Percentiles rank a stretch among this genome's conserved stretches.
phyloP scores from a whole-genome alignment of 37 sponge, comb jelly and placozoan species.

The Chondrilla cf. caribensis region DNA sequence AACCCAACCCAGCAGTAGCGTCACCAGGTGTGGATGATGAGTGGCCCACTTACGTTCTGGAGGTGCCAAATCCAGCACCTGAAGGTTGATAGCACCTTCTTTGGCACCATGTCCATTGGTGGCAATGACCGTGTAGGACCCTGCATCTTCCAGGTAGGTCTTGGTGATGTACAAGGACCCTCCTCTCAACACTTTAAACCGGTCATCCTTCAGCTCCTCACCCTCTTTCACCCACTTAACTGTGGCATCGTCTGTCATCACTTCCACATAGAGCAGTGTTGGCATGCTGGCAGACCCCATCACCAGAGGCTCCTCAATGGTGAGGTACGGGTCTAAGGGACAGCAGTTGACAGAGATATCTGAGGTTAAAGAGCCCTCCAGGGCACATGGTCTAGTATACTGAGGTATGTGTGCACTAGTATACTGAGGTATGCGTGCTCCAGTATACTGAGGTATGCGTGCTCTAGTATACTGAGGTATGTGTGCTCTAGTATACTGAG shows the following conservation, averaged over 20 bases:
- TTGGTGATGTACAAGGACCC: constrained; percentile 15
- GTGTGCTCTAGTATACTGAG: too few species aligned
- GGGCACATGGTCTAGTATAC: neutral
- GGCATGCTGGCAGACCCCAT: constrained; percentile 52
- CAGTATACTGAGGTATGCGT: too few species aligned
- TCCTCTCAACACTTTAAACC: constrained; percentile 10
- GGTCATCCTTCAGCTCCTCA: neutral
- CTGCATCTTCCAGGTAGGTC: constrained; percentile 52
- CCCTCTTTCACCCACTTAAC: constrained; percentile 44
- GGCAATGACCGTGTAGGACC: constrained; percentile 51
- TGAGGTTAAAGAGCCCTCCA: too few species aligned
- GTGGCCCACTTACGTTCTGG: constrained; percentile 57
- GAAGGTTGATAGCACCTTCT: constrained; percentile 32
- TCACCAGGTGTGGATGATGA: neutral
- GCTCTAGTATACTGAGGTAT: too few species aligned
- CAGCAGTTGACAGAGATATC: neutral
- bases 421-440: too few species aligned
- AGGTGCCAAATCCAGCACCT: constrained; percentile 44
- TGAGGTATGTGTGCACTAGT: too few species aligned
- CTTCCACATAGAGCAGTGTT: constrained; percentile 65
- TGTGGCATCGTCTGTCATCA: constrained; percentile 44
- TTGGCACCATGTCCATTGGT: constrained; percentile 38
- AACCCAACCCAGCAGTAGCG: too few species aligned
- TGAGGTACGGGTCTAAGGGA: constrained; percentile 43
- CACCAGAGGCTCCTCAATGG: constrained; percentile 38